These are phyloP conservation scores for Osmerus eperlanus DNA, from an alignment of 2,113 vertebrate genomes.

Conservation along the genomic window DNA sequence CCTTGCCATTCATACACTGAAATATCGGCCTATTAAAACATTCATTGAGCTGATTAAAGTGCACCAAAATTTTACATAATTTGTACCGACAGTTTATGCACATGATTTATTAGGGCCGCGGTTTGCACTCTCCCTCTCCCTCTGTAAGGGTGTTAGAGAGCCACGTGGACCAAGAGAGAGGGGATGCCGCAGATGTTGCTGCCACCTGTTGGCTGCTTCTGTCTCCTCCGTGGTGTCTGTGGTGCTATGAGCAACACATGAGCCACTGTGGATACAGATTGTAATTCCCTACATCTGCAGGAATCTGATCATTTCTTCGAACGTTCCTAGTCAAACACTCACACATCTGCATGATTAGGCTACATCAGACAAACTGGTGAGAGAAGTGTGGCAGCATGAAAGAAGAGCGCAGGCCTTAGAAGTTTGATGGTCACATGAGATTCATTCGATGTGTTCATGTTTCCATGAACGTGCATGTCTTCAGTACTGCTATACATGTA, in stretches of 20 bases:
- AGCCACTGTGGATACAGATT: no score
- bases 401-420: no score
- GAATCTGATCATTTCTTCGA: no score
- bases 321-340: no score
- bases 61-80: conserved; percentile 68
- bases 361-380: no score
- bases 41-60: conserved; percentile 72
- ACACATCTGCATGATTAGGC: no score
- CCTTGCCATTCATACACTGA: conserved; percentile 55
- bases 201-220: conserved; percentile 56
- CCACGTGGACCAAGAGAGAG: not conserved
- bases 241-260: not conserved
- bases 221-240: not conserved
- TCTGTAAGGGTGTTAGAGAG: not conserved
- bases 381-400: no score
- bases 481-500: no score
- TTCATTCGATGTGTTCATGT: no score
- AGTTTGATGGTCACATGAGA: no score
- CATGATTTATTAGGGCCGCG: conserved; percentile 57
- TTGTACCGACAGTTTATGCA: conserved; percentile 59
- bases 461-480: no score
- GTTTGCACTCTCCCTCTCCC: conserved; percentile 27
- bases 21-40: conserved; percentile 72
- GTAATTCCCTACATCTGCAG: no score
- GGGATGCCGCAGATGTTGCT: conserved; percentile 49